Conservation (phyloP, 2,888 invertebrate genomes). For the Lypha dubia region DNA sequence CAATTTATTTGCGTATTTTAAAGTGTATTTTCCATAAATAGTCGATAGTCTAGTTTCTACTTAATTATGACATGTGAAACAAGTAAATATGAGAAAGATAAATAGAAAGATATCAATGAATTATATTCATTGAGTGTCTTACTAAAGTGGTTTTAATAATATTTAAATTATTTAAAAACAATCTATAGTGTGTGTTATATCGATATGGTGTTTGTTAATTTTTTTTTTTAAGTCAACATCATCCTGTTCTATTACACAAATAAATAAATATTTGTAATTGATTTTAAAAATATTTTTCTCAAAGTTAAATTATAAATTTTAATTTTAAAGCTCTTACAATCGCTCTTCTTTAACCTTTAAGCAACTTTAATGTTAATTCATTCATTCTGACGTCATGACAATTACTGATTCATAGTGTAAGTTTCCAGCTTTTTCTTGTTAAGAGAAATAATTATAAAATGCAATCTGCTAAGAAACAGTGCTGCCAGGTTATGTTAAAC, state of each 20-base stretch:
- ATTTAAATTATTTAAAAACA: not conserved
- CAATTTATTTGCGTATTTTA: not conserved
- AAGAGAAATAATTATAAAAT: conserved; percentile 23
- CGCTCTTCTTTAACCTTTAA: conserved; percentile 9
- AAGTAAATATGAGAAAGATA: not conserved
- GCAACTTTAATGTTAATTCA: not conserved
- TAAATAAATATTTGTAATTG: no score
- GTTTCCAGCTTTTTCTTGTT: conserved; percentile 56
- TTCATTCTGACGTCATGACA: conserved; percentile 37
- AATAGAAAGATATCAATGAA: not conserved
- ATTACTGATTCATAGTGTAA: conserved; percentile 42
- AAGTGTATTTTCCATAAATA: conserved; percentile 37
- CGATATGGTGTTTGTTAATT: no score
- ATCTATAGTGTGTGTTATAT: no score
- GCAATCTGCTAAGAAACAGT: not conserved
- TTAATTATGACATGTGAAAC: conserved; percentile 30
- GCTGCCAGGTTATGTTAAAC: conserved; percentile 2
- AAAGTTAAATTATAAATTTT: no score
- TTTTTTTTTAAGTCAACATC: not conserved
- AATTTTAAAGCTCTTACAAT: no score
- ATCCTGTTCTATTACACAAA: no score
- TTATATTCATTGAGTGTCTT: conserved; percentile 7
- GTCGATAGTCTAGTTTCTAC: conserved; percentile 3
- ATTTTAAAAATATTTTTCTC: no score
- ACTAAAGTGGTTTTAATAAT: not conserved